phyloP scores from a whole-genome alignment of 2,113 vertebrate genomes.

The Phasianus colchicus region DNA sequence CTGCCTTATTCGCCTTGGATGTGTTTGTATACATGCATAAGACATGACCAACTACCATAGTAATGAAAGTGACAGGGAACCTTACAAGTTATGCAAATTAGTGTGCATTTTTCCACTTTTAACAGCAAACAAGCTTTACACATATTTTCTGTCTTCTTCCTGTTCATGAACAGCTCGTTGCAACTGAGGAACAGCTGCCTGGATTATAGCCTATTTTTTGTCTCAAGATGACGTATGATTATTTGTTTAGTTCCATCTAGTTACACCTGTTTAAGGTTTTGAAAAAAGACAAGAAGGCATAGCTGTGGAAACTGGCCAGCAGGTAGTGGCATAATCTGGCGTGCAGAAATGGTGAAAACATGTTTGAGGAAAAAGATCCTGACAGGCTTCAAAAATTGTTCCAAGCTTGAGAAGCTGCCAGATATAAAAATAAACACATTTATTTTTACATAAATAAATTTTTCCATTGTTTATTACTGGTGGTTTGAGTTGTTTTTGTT shows the following conservation, averaged over 20 bases:
- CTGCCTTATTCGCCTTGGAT: constrained; percentile 59
- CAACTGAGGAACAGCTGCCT: background rate
- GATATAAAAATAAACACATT: background rate
- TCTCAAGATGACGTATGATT: background rate
- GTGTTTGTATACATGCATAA: background rate
- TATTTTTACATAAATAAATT: too few species aligned
- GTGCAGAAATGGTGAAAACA: background rate
- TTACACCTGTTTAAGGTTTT: background rate
- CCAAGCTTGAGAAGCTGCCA: background rate
- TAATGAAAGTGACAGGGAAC: constrained; percentile 28
- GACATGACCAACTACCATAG: constrained; percentile 26
- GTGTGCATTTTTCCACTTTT: background rate
- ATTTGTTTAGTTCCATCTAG: background rate
- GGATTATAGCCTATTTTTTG: background rate
- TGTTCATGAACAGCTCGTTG: background rate
- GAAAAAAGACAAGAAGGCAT: background rate
- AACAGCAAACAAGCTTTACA: background rate
- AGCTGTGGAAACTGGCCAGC: background rate
- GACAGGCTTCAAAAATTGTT: background rate
- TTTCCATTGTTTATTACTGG: background rate
- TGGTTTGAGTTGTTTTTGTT: background rate
- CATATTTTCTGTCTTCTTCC: background rate
- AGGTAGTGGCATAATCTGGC: background rate
- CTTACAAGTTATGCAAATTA: constrained; percentile 71
- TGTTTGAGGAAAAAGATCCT: background rate